These are phyloP conservation scores for Variabilichromis moorii DNA, from an alignment of 2,113 vertebrate genomes.

Conservation along the genomic window DNA sequence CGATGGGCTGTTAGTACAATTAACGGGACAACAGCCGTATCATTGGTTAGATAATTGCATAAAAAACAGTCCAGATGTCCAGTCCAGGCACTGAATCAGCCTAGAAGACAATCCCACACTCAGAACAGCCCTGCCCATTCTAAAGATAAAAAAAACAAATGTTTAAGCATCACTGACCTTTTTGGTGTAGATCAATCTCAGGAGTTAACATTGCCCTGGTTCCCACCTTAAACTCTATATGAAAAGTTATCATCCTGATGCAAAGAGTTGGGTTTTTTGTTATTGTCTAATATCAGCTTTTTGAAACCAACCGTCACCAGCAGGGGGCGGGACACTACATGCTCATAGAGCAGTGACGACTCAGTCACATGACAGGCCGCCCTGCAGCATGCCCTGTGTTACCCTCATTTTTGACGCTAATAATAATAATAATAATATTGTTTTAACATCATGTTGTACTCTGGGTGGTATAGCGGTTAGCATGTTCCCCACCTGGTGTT, in stretches of 20 bases:
- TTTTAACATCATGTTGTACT: not conserved
- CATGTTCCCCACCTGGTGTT: not conserved
- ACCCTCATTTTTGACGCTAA: not conserved
- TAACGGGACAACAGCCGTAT: not conserved
- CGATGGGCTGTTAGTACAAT: not conserved
- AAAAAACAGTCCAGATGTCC: not conserved
- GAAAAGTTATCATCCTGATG: not conserved
- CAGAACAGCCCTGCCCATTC: not conserved
- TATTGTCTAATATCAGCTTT: not conserved
- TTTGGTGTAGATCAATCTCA: not conserved
- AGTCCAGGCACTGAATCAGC: not conserved
- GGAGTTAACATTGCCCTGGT: not conserved
- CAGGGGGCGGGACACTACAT: not conserved
- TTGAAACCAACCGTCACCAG: not conserved
- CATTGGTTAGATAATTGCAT: not conserved
- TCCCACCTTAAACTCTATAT: not conserved
- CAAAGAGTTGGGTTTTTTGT: fast-evolving
- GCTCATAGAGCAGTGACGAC: not conserved
- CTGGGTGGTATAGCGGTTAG: not conserved
- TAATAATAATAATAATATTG: not conserved
- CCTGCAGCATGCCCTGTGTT: no score
- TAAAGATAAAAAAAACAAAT: not conserved
- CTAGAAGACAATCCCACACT: not conserved
- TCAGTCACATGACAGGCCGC: not conserved
- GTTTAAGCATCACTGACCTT: not conserved